These are phyloP conservation scores for Onchidella celtica DNA, from an alignment of 2,888 invertebrate species.

Conservation along the genomic window DNA sequence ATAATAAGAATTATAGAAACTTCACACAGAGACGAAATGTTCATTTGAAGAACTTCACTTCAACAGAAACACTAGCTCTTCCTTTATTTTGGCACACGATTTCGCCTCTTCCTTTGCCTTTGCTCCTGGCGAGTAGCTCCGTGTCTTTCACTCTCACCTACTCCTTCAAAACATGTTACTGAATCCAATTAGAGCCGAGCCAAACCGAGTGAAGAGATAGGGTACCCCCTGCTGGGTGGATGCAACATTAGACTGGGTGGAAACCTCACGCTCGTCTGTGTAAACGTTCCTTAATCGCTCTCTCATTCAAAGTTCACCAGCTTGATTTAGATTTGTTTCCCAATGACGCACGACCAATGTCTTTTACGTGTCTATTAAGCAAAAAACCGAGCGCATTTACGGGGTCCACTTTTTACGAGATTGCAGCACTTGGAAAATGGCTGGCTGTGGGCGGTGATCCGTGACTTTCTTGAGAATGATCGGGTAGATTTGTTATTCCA, in stretches of 20 bases:
- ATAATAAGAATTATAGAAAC: too few species aligned
- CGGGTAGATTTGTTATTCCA: background rate
- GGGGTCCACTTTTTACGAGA: background rate
- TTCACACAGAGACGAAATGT: too few species aligned
- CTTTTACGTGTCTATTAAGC: conserved; percentile 35
- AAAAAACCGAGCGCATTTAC: background rate
- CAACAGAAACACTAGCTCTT: too few species aligned
- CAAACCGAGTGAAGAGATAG: conserved; percentile 22
- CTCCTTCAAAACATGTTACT: background rate
- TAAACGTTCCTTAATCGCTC: conserved; percentile 26
- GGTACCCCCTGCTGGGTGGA: conserved; percentile 4
- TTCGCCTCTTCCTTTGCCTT: too few species aligned
- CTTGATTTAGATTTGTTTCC: conserved; percentile 37
- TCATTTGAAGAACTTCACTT: too few species aligned
- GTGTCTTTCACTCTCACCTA: too few species aligned
- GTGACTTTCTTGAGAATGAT: conserved; percentile 8
- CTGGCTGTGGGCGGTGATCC: background rate
- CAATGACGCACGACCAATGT: conserved; percentile 29
- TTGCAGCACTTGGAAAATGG: background rate
- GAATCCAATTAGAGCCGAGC: conserved; percentile 21
- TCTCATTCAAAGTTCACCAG: conserved; percentile 29
- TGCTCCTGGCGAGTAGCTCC: too few species aligned
- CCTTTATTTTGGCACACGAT: too few species aligned
- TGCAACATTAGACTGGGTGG: conserved; percentile 18
- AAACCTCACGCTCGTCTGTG: background rate